Base-by-base conservation (phyloP, 2,797 vertebrate species). In the Perodicticus potto region DNA sequence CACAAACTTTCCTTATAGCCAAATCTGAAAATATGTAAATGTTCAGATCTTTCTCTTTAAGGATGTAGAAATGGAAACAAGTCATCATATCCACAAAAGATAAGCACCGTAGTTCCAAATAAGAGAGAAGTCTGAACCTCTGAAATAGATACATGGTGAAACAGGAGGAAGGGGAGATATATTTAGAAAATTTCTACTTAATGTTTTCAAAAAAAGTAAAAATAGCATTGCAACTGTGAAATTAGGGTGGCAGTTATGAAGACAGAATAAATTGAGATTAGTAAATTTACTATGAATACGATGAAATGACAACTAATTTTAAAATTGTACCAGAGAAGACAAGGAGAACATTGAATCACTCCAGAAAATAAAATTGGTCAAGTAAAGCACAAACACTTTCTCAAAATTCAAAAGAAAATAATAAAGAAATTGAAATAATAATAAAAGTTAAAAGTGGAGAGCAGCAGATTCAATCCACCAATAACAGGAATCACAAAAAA, bases 371-470 rank as follows among this genome's bases (percentile, higher is more conserved):
- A 91, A 73, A 40, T 45, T 49, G 32, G 19, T 23, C 32, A 80
- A 82, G 6, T 32, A 84, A 78, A 73, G 22, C 10, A 84, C 5
- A 83, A 93, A 90, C 20, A 67, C 7, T 49, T 83, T 57, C 10
- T 84, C 34, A 90, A 82, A 76, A n/a, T 59, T 86, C 72, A 87
- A 78, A 87, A 72, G n/a, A 91, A 90, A 94, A 89, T 57, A 27
- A 72, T 14, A n/a, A 87, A 29, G 3, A 70, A 70, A 86, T 13
- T 34, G 83, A 90, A 80, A 85, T 81, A 84, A 72, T 6, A 63
- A 70, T 7, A 65, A 86, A 89, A 89, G 82, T 25, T 23, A 22
- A 45, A 74, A 87, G 32, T n/a, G 22, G 5, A 86, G 53, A 45
- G 17, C 9, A 76, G n/a, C 7, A 70, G 37, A 49, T n/a, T 53